Evolutionary conservation across 2,888 invertebrate genomes (phyloP), one percentile per base, ranked within the genome.

Genomic region (Lagria hirta): DNA sequence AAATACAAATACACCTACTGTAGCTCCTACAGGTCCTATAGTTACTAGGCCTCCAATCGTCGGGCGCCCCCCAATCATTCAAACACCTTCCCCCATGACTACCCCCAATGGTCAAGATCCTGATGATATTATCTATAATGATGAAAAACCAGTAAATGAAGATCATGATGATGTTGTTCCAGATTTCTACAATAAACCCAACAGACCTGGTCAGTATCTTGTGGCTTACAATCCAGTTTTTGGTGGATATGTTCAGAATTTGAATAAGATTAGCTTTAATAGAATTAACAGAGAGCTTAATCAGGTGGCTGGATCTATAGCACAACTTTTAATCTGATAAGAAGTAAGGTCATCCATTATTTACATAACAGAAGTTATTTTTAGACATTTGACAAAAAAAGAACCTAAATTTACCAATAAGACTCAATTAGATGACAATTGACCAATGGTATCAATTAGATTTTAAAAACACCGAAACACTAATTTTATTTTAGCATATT

Each of bases 71-170:
- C n/a, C n/a, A n/a, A n/a, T n/a, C n/a, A n/a, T n/a, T n/a, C n/a
- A n/a, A n/a, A n/a, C n/a, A n/a, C 27, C 11, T 16, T 16, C 4
- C 4, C 10, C 12, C 8, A 15, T 36, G 12, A 38, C 23, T 6
- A 17, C 29, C 7, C 18, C 43, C 4, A 29, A 23, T n/a, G 22
- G 23, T 23, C 26, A 34, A 4, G 58, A 60, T 43, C 62, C 65
- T 5, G 61, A 58, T 34, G 63, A 64, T 43, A 53, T 53, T 8
- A 62, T 64, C 40, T 64, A 59, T 48, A 64, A 57, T 32, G 66
- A 65, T 29, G 59, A 63, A 24, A 59, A 54, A 46, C 65, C 66
- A 11, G 62, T 64, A 12, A 48, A 64, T 38, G 64, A 64, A 55
- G 51, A 54, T 32, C 51, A 61, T 33, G 64, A 66, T 51, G 55